phyloP scores from a whole-genome alignment of 2,797 vertebrate species.

The Melanotaenia boesemani region DNA sequence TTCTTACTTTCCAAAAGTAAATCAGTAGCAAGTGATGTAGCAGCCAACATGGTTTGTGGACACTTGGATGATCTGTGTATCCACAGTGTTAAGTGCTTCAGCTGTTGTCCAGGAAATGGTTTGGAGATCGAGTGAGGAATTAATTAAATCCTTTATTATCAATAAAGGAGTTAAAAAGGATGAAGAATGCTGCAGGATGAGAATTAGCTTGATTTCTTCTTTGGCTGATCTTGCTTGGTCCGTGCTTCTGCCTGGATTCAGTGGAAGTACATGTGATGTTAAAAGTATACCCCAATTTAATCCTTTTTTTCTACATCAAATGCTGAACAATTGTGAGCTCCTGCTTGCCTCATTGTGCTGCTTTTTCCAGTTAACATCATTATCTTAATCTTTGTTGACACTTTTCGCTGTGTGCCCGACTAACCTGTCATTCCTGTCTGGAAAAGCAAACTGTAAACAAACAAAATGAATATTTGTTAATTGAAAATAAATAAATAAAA shows the following conservation, averaged over 20 bases:
- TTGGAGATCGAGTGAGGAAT: constrained; percentile 41
- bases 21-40: constrained; percentile 16
- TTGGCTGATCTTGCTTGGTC: constrained; percentile 44
- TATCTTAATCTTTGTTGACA: no score
- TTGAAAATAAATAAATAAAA: no score
- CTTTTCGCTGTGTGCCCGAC: no score
- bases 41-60: constrained; percentile 10
- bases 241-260: constrained; percentile 8
- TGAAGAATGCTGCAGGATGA: constrained; percentile 50
- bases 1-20: neutral
- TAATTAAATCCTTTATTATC: constrained; percentile 54
- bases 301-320: neutral
- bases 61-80: constrained; percentile 33
- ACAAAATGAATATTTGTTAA: no score
- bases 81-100: constrained; percentile 5
- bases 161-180: constrained; percentile 68
- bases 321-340: neutral
- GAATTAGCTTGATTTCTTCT: constrained; percentile 58
- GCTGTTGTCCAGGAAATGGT: constrained; percentile 19
- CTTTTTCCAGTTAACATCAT: no score
- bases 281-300: neutral
- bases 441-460: no score
- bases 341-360: no score
- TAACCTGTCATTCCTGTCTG: no score
- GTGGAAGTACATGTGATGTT: neutral